A percentile compares a stretch with the other conserved stretches of the same genome.
These are phyloP conservation scores for Nycticryphes semicollaris DNA, from an alignment of 2,113 vertebrate genomes.

Conservation along the genomic window DNA sequence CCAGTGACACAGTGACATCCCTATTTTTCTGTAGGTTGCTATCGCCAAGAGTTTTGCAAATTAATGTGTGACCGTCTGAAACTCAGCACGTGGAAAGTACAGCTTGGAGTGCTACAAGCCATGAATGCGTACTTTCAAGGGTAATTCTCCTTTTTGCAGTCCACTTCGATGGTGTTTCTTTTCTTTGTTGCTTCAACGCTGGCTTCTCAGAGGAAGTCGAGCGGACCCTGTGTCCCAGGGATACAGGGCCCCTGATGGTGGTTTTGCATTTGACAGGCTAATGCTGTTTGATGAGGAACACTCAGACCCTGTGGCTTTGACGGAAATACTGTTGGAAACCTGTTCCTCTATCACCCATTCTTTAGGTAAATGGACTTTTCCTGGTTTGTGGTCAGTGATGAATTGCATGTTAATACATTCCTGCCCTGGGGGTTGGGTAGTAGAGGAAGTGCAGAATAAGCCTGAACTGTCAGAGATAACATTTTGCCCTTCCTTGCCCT, in stretches of 20 bases:
- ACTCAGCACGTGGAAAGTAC: slow-evolving; percentile 95
- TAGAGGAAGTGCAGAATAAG: neutral
- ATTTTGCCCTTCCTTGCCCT: neutral
- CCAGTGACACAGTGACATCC: neutral
- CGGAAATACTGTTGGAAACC: slow-evolving; percentile 88
- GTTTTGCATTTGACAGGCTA: slow-evolving; percentile 75
- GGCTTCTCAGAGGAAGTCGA: neutral
- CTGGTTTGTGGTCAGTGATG: neutral
- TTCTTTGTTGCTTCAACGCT: neutral
- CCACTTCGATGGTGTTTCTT: neutral
- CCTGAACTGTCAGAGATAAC: neutral
- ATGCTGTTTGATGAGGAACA: slow-evolving; percentile 86
- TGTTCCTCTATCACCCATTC: slow-evolving; percentile 89
- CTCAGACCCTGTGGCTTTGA: slow-evolving; percentile 78
- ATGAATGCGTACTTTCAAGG: slow-evolving; percentile 93
- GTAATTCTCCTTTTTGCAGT: slow-evolving; percentile 66
- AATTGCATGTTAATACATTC: neutral
- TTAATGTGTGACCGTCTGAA: slow-evolving; percentile 92
- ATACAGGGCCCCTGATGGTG: neutral
- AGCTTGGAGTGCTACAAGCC: slow-evolving; percentile 87
- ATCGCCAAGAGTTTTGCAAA: slow-evolving; percentile 86
- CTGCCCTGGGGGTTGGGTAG: neutral
- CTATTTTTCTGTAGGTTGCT: slow-evolving; percentile 75
- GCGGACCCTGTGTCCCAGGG: neutral
- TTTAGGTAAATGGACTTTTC: slow-evolving; percentile 79